Evolutionary conservation across 2,888 invertebrate species (phyloP).

Genomic region (Euzetes globulus): DNA sequence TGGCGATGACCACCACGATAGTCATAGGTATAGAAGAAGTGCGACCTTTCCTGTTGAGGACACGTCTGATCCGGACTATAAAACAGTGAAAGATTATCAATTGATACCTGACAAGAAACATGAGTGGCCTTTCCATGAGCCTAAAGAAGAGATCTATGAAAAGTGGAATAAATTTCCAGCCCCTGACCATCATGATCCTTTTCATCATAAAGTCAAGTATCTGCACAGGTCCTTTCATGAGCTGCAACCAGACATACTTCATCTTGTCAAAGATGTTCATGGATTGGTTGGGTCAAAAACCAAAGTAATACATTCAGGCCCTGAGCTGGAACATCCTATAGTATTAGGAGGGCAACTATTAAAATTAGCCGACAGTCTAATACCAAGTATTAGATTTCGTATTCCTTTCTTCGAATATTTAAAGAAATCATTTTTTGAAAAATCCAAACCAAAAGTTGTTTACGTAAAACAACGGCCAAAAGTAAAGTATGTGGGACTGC

Average conservation of each 20-base stretch:
- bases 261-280: not conserved
- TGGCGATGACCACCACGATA: not conserved
- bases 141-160: not conserved
- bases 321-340: not conserved
- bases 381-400: not conserved
- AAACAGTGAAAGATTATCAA: not conserved
- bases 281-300: not conserved
- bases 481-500: not conserved
- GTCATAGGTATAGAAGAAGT: no score
- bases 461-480: not conserved
- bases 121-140: not conserved
- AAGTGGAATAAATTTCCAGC: not conserved
- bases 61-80: not conserved
- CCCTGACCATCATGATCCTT: not conserved
- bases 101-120: not conserved
- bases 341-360: not conserved
- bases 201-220: not conserved
- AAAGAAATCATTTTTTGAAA: not conserved
- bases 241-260: not conserved
- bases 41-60: not conserved
- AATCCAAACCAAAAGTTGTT: conserved; percentile 1
- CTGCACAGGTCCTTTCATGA: not conserved
- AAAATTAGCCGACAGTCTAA: not conserved
- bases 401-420: not conserved
- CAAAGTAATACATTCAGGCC: not conserved